phyloP scores from a whole-genome alignment of 2,888 invertebrate genomes.

The Megastigmus dorsalis region DNA sequence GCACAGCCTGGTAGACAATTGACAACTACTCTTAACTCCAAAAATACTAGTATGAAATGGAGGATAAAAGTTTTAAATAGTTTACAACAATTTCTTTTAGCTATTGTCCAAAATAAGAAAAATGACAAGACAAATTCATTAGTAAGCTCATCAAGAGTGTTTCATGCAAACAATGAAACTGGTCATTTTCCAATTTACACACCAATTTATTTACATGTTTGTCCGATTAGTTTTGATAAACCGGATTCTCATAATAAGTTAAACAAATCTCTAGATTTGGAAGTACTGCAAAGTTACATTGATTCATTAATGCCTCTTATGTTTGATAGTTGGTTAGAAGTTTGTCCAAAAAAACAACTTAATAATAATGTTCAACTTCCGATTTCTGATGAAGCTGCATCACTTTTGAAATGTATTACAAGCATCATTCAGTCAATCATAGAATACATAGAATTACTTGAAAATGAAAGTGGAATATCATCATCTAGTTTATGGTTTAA shows the following conservation, averaged over 20 bases:
- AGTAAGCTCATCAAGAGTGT: conserved; percentile 19
- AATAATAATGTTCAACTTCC: conserved; percentile 75
- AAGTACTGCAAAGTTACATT: conserved; percentile 79
- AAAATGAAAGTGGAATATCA: conserved; percentile 53
- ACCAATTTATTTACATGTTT: conserved; percentile 54
- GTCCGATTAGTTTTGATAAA: conserved; percentile 60
- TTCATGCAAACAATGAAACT: conserved; percentile 54
- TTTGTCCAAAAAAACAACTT: conserved; percentile 76
- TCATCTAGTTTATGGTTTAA: conserved; percentile 75
- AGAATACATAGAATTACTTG: conserved; percentile 72
- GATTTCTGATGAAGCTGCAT: conserved; percentile 80
- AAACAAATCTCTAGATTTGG: conserved; percentile 71
- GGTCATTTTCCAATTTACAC: conserved; percentile 60
- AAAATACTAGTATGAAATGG: conserved; percentile 86
- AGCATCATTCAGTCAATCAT: conserved; percentile 80
- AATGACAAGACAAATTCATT: conserved; percentile 39
- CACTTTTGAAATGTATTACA: conserved; percentile 79
- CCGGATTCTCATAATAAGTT: conserved; percentile 51
- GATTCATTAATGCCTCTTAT: conserved; percentile 84
- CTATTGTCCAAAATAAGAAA: conserved; percentile 67
- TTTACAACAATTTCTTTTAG: conserved; percentile 79
- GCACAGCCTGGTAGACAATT: conserved; percentile 82
- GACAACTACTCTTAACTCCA: conserved; percentile 82
- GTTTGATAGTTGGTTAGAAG: conserved; percentile 90
- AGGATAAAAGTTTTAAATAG: conserved; percentile 84